Percentiles rank a stretch among this genome's conserved stretches.
Evolutionary conservation across 2,113 vertebrate genomes (phyloP).

Genomic region (Archocentrus centrarchus): DNA sequence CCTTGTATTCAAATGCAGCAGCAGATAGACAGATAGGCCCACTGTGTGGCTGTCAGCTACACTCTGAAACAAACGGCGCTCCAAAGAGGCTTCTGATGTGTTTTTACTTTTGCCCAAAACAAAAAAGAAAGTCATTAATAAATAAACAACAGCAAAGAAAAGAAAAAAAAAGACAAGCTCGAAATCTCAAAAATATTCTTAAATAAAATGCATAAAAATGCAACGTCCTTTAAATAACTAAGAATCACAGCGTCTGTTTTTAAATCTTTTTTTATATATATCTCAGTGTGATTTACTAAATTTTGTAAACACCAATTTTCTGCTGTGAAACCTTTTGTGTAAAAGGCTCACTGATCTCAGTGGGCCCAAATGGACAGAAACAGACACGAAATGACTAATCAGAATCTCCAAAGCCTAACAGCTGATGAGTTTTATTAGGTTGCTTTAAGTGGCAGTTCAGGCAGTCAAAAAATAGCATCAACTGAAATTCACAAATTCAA

Average conservation of each 20-base stretch:
- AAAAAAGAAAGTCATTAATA: neutral
- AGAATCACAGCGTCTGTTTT: no score
- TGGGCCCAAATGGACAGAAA: neutral
- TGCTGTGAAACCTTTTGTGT: neutral
- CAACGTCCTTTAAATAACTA: neutral
- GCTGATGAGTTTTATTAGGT: neutral
- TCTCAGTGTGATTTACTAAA: neutral
- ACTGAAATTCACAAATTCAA: neutral
- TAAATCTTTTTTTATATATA: neutral
- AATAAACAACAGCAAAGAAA: neutral
- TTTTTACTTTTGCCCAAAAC: neutral
- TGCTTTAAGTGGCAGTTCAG: neutral
- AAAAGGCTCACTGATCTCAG: neutral
- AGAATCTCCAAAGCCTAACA: neutral
- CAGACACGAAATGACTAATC: neutral
- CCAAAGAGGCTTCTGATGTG: constrained; percentile 4
- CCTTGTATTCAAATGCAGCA: constrained; percentile 48
- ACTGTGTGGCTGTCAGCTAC: constrained; percentile 38
- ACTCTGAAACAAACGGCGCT: neutral
- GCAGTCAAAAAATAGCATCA: neutral
- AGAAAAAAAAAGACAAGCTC: neutral
- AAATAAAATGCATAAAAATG: neutral
- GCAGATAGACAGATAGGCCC: constrained; percentile 24
- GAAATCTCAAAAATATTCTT: neutral
- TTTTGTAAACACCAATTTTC: neutral